Evolutionary conservation across 1,140 invertebrate genomes (phyloP).

Genomic region (Vollenhovia emeryi): DNA sequence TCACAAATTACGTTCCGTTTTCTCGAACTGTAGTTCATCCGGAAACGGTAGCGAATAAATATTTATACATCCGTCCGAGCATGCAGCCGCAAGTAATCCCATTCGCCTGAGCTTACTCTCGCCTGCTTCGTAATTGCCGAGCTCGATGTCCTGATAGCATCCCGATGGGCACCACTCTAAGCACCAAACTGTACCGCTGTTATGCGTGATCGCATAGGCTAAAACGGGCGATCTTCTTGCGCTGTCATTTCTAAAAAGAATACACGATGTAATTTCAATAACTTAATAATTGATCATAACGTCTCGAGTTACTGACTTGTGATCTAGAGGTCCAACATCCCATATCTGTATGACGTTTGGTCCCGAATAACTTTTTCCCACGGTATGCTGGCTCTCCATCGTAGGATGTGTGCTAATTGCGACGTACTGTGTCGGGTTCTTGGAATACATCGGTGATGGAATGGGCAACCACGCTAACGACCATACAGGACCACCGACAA

Average conservation of each 20-base stretch:
- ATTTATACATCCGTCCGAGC: slow-evolving; percentile 87
- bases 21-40: slow-evolving; percentile 75
- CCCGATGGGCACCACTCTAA: slow-evolving; percentile 92
- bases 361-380: slow-evolving; percentile 80
- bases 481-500: slow-evolving; percentile 88
- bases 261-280: slow-evolving; percentile 19
- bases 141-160: slow-evolving; percentile 84
- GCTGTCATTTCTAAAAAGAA: slow-evolving; percentile 60
- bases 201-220: slow-evolving; percentile 87
- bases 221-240: slow-evolving; percentile 73
- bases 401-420: slow-evolving; percentile 85
- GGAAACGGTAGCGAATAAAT: slow-evolving; percentile 88
- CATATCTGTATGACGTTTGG: slow-evolving; percentile 87
- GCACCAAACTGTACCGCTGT: slow-evolving; percentile 89
- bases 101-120: slow-evolving; percentile 82
- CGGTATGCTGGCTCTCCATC: slow-evolving; percentile 82
- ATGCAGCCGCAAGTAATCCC: slow-evolving; percentile 90
- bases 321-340: slow-evolving; percentile 84
- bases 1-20: slow-evolving; percentile 55
- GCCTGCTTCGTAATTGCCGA: slow-evolving; percentile 73
- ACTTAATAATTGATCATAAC: not conserved
- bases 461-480: slow-evolving; percentile 87
- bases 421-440: slow-evolving; percentile 84
- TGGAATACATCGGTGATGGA: slow-evolving; percentile 79
- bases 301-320: slow-evolving; percentile 75